Base-by-base conservation (phyloP, 2,888 invertebrate genomes). In the Chirona hameri region DNA sequence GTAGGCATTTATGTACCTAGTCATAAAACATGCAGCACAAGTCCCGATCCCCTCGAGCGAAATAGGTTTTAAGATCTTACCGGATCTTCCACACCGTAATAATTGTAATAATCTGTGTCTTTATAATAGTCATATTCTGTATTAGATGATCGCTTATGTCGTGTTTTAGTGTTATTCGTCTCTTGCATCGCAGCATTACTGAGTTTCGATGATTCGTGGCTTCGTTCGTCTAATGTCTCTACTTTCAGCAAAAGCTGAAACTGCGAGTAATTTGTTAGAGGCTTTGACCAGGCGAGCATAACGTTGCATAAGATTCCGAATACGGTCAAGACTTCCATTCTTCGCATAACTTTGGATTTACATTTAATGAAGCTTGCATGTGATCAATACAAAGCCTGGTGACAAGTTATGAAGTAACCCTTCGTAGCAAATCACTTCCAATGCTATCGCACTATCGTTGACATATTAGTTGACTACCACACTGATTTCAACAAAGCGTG, bases 51-150 rank as follows among this genome's bases (percentile, higher is more conserved):
- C 18, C 15, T 55, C 18, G 14, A 18, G 15, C 18, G 55, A 55
- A 55, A 55, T 55, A 18, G 55, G 55, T 18, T 7, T 18, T 55
- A 14, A 21, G 12, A 18, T 31, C 72, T 72, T 21, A 72, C 72
- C 29, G 80, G 80, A 15, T 80, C 80, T 55, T 80, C 80, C 0
- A 80, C 52, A 15, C 31, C 80, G 52, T 80, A 80, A 27, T 80
- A 80, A 15, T 80, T 48, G 29, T 80, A 80, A 10, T 80, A 80
- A 0, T 80, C 80, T 4, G 21, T 29, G 29, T 80, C 80, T 7
- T 55, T 48, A 52, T 80, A 80, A 48, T 80, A 80, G 21, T 80
- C 80, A 27, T 80, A 80, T 46, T 39, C 76, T 0, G 76, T 46
- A 10, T 76, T 21, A 14, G 72, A 31, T 18, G 76, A 76, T 21